Percentiles rank a stretch among this genome's conserved stretches.
phyloP scores from a whole-genome alignment of 2,888 invertebrate species.

The Belgica antarctica region DNA sequence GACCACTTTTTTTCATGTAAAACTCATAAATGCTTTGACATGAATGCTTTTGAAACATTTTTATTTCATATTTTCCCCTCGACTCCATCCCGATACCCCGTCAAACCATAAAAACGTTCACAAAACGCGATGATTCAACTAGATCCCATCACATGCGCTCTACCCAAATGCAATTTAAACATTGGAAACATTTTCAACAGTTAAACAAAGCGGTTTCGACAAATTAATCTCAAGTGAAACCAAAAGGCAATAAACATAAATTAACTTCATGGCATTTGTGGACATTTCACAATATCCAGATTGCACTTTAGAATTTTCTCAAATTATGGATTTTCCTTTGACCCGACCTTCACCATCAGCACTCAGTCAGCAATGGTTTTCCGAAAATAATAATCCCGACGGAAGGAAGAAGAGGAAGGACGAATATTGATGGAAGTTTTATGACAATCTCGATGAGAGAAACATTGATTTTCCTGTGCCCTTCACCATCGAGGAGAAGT shows the following conservation, averaged over 20 bases:
- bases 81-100: neutral
- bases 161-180: neutral
- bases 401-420: constrained; percentile 2
- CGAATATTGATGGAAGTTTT: constrained; percentile 7
- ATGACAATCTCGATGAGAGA: neutral
- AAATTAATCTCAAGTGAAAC: constrained; percentile 3
- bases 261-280: constrained; percentile 13
- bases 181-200: neutral
- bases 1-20: neutral
- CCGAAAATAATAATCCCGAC: neutral
- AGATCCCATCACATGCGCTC: too few species aligned
- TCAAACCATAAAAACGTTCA: neutral
- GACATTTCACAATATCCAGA: neutral
- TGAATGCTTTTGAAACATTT: constrained; percentile 2
- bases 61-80: neutral
- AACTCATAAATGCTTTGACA: neutral
- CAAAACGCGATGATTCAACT: too few species aligned
- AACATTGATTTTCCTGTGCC: neutral
- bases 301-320: neutral
- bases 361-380: neutral
- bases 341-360: neutral
- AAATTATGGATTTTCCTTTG: neutral
- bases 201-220: neutral
- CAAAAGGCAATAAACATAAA: neutral
- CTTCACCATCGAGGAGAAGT: neutral